These are phyloP conservation scores for Pseudochromis fuscus DNA, from an alignment of 2,797 vertebrate species.

Conservation along the genomic window DNA sequence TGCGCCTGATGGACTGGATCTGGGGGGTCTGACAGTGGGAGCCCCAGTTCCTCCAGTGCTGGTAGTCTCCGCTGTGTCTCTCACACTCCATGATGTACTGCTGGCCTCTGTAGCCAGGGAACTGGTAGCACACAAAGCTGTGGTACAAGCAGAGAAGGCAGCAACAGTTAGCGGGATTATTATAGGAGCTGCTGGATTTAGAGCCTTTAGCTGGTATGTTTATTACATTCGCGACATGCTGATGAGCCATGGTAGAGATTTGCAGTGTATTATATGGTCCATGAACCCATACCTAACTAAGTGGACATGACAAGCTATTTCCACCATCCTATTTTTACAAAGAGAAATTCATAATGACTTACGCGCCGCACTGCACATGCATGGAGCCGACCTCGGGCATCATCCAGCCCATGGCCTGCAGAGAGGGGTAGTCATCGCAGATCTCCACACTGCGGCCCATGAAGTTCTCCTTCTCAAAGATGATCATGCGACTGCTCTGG, in stretches of 20 bases:
- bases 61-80: slow-evolving; percentile 88
- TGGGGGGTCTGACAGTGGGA: slow-evolving; percentile 88
- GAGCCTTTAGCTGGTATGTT: slow-evolving; percentile 20
- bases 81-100: slow-evolving; percentile 91
- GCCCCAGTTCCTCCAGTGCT: slow-evolving; percentile 88
- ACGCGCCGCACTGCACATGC: slow-evolving; percentile 89
- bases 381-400: slow-evolving; percentile 87
- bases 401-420: slow-evolving; percentile 89
- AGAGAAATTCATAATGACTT: slow-evolving; percentile 60
- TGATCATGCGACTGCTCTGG: slow-evolving; percentile 83
- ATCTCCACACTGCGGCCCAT: slow-evolving; percentile 85
- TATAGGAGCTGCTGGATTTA: slow-evolving; percentile 11
- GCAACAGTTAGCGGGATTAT: slow-evolving; percentile 14
- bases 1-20: slow-evolving; percentile 89
- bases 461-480: slow-evolving; percentile 87
- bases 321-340: not conserved
- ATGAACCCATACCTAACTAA: too few relatives aligned
- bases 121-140: slow-evolving; percentile 90
- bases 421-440: slow-evolving; percentile 88
- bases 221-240: slow-evolving; percentile 7
- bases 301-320: not conserved
- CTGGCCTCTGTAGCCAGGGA: slow-evolving; percentile 87
- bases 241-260: not conserved
- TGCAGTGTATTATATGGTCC: too few relatives aligned
- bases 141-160: slow-evolving; percentile 7